phyloP scores from a whole-genome alignment of 2,797 vertebrate genomes.

The Galaxias olidus region DNA sequence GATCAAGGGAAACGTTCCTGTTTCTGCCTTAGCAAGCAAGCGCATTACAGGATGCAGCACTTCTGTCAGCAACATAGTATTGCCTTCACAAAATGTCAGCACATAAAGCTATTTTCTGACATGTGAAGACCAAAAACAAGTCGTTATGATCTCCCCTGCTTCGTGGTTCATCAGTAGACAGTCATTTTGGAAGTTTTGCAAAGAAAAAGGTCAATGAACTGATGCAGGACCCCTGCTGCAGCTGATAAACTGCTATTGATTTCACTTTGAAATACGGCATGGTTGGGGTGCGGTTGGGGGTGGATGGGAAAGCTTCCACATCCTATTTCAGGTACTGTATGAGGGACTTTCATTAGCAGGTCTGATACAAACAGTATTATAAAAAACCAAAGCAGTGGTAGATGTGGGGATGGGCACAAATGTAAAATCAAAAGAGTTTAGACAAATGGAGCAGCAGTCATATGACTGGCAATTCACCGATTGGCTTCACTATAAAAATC shows the following conservation, averaged over 20 bases:
- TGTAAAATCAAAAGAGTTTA: too few relatives aligned
- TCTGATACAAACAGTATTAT: constrained; percentile 12
- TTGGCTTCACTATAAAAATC: constrained; percentile 35
- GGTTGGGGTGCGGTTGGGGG: background rate
- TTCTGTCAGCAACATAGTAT: constrained; percentile 62
- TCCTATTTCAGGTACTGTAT: constrained; percentile 9
- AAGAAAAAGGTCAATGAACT: constrained; percentile 71
- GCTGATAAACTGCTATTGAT: constrained; percentile 65
- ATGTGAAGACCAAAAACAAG: constrained; percentile 30
- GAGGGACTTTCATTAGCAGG: constrained; percentile 49
- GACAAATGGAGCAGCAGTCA: too few relatives aligned
- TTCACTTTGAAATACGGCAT: constrained; percentile 69
- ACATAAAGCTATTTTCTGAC: constrained; percentile 51
- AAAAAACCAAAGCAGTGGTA: too few relatives aligned
- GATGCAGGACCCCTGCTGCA: constrained; percentile 64
- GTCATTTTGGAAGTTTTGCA: constrained; percentile 63
- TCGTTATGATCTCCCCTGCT: constrained; percentile 34
- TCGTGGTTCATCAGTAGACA: constrained; percentile 55
- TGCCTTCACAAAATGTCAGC: constrained; percentile 55
- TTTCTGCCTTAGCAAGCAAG: background rate
- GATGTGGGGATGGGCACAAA: too few relatives aligned
- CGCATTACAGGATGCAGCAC: constrained; percentile 25
- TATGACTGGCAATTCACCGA: background rate
- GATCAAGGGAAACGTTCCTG: constrained; percentile 46
- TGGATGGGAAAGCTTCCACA: background rate